Conservation (phyloP, 1,140 invertebrate species). For the Achroia grisella region DNA sequence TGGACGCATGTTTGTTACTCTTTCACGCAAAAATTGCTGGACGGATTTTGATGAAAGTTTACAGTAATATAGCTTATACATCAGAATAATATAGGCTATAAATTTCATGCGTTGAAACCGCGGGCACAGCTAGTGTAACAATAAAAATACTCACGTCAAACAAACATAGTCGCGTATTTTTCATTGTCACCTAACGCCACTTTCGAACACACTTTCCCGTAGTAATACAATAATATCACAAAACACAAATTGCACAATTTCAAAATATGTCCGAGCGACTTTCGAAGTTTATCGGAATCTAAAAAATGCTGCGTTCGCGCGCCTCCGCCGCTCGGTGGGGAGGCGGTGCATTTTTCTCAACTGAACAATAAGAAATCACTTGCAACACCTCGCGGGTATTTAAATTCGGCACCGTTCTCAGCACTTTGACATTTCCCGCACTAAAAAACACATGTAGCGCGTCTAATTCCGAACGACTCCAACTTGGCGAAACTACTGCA, state of each 20-base stretch:
- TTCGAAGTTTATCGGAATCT: conserved; percentile 44
- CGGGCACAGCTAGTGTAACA: too few species aligned
- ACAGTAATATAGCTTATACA: too few species aligned
- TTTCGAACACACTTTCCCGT: conserved; percentile 9
- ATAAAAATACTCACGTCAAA: conserved; percentile 29
- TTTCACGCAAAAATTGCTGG: too few species aligned
- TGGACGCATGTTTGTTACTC: too few species aligned
- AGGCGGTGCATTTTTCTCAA: conserved; percentile 9
- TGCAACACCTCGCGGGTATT: conserved; percentile 9
- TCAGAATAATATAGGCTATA: too few species aligned
- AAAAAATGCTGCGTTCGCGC: conserved; percentile 33
- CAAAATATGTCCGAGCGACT: conserved; percentile 33
- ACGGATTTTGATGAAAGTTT: too few species aligned
- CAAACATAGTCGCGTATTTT: conserved; percentile 14
- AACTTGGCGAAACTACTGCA: conserved; percentile 41
- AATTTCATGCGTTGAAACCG: too few species aligned
- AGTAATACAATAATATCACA: conserved; percentile 5
- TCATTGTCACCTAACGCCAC: conserved; percentile 23
- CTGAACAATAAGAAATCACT: neutral
- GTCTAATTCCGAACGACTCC: conserved; percentile 35
- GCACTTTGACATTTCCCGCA: conserved; percentile 21
- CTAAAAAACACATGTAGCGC: conserved; percentile 24
- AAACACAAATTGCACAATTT: conserved; percentile 24
- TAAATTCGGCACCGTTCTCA: conserved; percentile 14
- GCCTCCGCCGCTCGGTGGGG: conserved; percentile 20